These are phyloP conservation scores for Mimas tiliae DNA, from an alignment of 2,888 invertebrate species.

Conservation along the genomic window DNA sequence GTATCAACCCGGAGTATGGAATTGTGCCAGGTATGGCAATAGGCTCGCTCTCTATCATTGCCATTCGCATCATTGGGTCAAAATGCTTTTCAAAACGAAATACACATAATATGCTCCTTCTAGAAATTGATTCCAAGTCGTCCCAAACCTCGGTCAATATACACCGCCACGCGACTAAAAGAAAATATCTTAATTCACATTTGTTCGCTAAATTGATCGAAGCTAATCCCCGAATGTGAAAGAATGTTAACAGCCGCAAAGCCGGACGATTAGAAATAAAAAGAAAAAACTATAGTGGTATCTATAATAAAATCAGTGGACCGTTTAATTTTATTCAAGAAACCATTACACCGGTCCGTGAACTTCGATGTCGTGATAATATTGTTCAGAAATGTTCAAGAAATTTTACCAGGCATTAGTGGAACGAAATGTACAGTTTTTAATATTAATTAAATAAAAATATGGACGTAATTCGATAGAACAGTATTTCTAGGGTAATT, in stretches of 20 bases:
- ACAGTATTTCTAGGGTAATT: no score
- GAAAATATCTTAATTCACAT: not conserved
- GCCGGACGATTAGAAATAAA: not conserved
- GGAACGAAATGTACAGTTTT: no score
- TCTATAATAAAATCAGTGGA: constrained; percentile 15
- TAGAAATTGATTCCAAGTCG: no score
- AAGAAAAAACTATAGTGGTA: not conserved
- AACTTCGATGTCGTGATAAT: not conserved
- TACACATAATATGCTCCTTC: no score
- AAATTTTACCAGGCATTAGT: not conserved
- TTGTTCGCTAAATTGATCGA: not conserved
- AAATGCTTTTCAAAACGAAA: no score
- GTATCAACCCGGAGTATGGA: no score
- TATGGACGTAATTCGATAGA: no score
- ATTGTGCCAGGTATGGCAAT: no score
- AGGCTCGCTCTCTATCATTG: no score
- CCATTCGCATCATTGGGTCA: no score
- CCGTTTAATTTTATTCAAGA: constrained; percentile 19
- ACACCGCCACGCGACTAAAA: not conserved
- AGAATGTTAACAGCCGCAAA: constrained; percentile 9
- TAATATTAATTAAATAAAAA: no score
- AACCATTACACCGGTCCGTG: constrained; percentile 3
- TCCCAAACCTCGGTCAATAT: not conserved
- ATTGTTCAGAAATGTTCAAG: not conserved
- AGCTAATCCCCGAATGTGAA: constrained; percentile 9